These are phyloP conservation scores for Cydia amplana DNA, from an alignment of 1,140 invertebrate genomes.

Conservation along the genomic window DNA sequence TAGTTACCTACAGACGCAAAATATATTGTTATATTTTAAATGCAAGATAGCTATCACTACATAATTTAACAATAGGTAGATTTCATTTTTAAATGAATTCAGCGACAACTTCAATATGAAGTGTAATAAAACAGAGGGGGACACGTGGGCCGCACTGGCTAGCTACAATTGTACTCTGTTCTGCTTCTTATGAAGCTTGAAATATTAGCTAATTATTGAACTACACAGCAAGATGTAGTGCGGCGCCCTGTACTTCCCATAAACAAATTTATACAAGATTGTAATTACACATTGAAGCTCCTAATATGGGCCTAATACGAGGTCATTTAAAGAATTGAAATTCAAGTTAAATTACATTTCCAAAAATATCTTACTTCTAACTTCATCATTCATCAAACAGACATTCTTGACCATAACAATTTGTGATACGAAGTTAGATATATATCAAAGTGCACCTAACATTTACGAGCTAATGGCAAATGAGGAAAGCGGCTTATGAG, in stretches of 20 bases:
- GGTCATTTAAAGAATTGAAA: conserved; percentile 11
- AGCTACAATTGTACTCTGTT: neutral
- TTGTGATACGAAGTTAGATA: conserved; percentile 23
- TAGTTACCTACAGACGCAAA: conserved; percentile 22
- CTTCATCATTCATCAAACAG: conserved; percentile 14
- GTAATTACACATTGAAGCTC: conserved; percentile 11
- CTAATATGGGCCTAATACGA: neutral
- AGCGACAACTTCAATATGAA: conserved; percentile 53
- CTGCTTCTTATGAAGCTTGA: neutral
- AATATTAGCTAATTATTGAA: neutral
- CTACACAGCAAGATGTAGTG: neutral
- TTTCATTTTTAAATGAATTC: conserved; percentile 34
- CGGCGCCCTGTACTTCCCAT: neutral
- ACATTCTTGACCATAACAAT: conserved; percentile 17
- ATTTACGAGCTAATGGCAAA: conserved; percentile 30
- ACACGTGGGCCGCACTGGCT: neutral
- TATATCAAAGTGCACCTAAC: conserved; percentile 25
- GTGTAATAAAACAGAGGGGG: conserved; percentile 35
- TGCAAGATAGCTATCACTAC: conserved; percentile 36
- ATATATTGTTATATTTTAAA: conserved; percentile 33
- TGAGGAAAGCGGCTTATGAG: conserved; percentile 9
- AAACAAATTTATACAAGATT: conserved; percentile 12
- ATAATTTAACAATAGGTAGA: conserved; percentile 35
- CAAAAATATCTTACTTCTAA: conserved; percentile 19
- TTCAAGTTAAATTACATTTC: conserved; percentile 14